Conservation (phyloP, 2,888 invertebrate genomes). For the Apantesis nais region DNA sequence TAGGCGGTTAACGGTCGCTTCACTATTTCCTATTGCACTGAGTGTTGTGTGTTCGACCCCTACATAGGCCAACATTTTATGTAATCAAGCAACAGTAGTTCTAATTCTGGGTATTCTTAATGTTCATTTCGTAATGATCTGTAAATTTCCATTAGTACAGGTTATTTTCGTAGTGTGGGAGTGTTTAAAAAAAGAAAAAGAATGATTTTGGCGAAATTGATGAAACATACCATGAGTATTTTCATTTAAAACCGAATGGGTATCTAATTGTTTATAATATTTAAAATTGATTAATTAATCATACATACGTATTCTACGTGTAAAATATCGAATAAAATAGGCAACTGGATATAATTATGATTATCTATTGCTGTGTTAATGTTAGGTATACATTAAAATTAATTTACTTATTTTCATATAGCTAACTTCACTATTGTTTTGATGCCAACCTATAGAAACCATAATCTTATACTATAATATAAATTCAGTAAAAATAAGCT, state of each 20-base stretch:
- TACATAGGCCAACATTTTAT: not conserved
- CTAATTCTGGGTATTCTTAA: not conserved
- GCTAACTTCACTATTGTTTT: conserved; percentile 54
- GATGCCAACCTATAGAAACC: conserved; percentile 12
- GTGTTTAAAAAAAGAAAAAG: not conserved
- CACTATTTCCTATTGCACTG: not conserved
- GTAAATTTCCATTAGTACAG: no score
- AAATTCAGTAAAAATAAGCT: not conserved
- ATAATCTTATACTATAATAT: not conserved
- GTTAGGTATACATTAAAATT: no score
- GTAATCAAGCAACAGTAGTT: not conserved
- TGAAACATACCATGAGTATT: not conserved
- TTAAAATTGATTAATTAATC: not conserved
- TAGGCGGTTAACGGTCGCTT: not conserved
- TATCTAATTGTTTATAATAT: not conserved
- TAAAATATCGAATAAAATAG: not conserved
- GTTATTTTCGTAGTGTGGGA: not conserved
- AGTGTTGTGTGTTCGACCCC: not conserved
- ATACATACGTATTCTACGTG: not conserved
- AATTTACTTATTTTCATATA: not conserved
- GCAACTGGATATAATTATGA: not conserved
- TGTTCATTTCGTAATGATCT: not conserved
- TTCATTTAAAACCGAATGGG: not conserved
- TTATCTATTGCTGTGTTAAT: not conserved
- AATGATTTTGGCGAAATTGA: not conserved